A percentile compares a stretch with the other conserved stretches of the same genome.
These are phyloP conservation scores for Eupithecia tripunctaria DNA, from an alignment of 2,888 invertebrate species.

Conservation along the genomic window DNA sequence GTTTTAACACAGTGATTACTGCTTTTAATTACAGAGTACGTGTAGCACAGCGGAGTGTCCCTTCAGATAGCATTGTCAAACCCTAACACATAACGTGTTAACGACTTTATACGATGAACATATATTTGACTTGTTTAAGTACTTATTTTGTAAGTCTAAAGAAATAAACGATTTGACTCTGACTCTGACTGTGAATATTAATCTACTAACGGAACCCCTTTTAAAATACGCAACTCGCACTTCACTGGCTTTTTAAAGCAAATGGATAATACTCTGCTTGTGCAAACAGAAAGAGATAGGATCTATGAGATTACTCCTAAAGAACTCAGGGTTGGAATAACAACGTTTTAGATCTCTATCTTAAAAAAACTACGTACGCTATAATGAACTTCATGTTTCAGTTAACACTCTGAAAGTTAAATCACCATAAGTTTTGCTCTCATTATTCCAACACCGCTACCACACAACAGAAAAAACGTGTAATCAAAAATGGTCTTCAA, in stretches of 20 bases:
- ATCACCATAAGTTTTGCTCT: too few relatives aligned
- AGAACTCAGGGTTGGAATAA: neutral
- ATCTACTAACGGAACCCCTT: neutral
- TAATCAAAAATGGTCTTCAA: too few relatives aligned
- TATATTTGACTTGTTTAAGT: too few relatives aligned
- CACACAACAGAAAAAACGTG: too few relatives aligned
- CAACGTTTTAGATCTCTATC: neutral
- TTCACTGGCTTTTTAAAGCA: conserved; percentile 11
- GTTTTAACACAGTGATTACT: too few relatives aligned
- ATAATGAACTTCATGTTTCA: neutral
- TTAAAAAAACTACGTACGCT: neutral
- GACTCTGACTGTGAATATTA: too few relatives aligned
- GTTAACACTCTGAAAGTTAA: neutral
- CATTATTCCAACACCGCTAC: too few relatives aligned
- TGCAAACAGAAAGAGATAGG: conserved; percentile 15
- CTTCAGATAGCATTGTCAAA: neutral
- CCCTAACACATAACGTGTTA: neutral
- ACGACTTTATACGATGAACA: neutral
- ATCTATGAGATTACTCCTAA: conserved; percentile 11
- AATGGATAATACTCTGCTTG: conserved; percentile 19
- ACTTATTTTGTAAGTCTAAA: neutral
- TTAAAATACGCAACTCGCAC: neutral
- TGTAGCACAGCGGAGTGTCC: neutral
- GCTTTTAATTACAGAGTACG: neutral
- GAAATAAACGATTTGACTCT: too few relatives aligned